phyloP scores from a whole-genome alignment of 2,888 invertebrate genomes.

The Perdita meconis region DNA sequence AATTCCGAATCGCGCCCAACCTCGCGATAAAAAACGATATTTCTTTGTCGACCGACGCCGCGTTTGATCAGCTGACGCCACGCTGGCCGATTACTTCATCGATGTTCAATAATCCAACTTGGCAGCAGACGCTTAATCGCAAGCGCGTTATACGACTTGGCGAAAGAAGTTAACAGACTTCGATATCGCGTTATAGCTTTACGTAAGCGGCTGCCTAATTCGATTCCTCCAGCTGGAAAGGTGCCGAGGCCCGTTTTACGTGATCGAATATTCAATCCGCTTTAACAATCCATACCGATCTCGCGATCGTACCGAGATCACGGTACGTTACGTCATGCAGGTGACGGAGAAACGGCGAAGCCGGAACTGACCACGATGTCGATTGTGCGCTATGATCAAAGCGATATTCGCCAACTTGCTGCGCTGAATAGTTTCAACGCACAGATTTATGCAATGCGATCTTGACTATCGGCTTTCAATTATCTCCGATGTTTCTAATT shows the following conservation, averaged over 20 bases:
- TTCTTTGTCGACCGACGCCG: background rate
- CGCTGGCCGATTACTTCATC: slow-evolving; percentile 25
- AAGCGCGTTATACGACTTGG: too few relatives aligned
- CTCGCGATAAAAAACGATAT: background rate
- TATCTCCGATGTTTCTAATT: too few relatives aligned
- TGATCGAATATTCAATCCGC: slow-evolving; percentile 36
- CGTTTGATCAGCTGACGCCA: slow-evolving; percentile 19
- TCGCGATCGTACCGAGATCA: background rate
- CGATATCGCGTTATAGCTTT: slow-evolving; percentile 48
- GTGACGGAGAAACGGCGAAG: slow-evolving; percentile 24
- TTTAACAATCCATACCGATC: slow-evolving; percentile 39
- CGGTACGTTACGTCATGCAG: slow-evolving; percentile 42
- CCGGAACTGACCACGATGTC: slow-evolving; percentile 21
- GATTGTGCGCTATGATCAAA: slow-evolving; percentile 7
- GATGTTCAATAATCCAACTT: slow-evolving; percentile 23
- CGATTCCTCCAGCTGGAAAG: slow-evolving; percentile 9
- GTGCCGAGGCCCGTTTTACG: slow-evolving; percentile 12
- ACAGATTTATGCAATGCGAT: too few relatives aligned
- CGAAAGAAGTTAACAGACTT: slow-evolving; percentile 17
- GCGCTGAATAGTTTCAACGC: too few relatives aligned
- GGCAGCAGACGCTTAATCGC: background rate
- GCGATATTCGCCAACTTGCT: background rate
- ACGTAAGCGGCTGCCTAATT: slow-evolving; percentile 40
- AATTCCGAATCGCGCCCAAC: too few relatives aligned
- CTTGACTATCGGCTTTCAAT: too few relatives aligned